Base-by-base conservation (phyloP, 2,797 vertebrate genomes). In the Poeciliopsis presidionis region DNA sequence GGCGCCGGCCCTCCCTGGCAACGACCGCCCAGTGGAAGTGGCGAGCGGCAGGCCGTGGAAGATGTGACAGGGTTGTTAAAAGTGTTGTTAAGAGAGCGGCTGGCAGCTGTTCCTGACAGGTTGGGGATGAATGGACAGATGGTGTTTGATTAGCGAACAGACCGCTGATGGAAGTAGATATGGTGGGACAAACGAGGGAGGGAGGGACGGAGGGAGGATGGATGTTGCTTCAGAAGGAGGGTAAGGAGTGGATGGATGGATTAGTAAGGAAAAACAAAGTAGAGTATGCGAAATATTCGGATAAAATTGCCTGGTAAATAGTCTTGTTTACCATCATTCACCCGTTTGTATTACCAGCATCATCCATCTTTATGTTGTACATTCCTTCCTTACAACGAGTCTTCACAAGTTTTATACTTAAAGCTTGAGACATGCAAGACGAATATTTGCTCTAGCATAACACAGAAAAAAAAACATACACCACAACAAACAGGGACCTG, bases 101-200 rank as follows among this genome's bases (percentile, higher is more conserved):
- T 90, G 93, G 92, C 94, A 94, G 93, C 90, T 99, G 98, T 97
- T 98, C 93, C 94, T 94, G 94, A 95, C 95, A 95, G 94, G 98
- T 98, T 98, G 98, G 98, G 97, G 97, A 98, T 97, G 97, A 96
- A 97, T 96, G 95, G 97, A 97, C 98, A 99, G 98, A 99, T 99
- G 98, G 98, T 98, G 98, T 98, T 99, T 99, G 98, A 99, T 99
- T 99, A 99, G 98, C 95, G 96, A 98, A 97, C 98, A 99, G 98
- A 98, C 96, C 97, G 97, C 97, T 97, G 97, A 97, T 97, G 97
- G 97, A 98, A 96, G 97, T 88, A 88, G 84, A 84, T 80, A 89
- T 83, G 83, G 88, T 87, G 84, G 72, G 87, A 96, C 79, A 83
- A 96, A 96, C 96, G 96, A 97, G 96, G 96, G 81, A 81, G 83